Conservation (phyloP, 92 coral and sea anemone species). For the Parazoanthus darwini region DNA sequence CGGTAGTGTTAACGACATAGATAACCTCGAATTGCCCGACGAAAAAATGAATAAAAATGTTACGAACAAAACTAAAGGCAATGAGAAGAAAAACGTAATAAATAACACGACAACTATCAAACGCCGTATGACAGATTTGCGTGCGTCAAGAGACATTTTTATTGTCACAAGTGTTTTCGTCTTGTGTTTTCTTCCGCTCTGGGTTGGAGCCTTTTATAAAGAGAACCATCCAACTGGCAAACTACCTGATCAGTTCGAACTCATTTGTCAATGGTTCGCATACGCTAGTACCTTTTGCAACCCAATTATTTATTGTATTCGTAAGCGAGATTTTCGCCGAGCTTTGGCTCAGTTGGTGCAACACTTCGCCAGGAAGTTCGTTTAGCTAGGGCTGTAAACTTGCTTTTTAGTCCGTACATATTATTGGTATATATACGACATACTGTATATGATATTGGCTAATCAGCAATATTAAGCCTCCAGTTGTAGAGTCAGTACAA, state of each 20-base stretch:
- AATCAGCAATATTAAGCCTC: too few relatives aligned
- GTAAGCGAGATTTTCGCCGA: slow-evolving; percentile 29
- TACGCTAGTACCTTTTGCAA: slow-evolving; percentile 17
- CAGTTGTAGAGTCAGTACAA: too few relatives aligned
- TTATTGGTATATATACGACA: too few relatives aligned
- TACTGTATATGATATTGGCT: too few relatives aligned
- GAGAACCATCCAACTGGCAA: neutral
- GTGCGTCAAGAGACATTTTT: slow-evolving; percentile 24
- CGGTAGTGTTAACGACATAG: neutral
- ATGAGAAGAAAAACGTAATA: neutral
- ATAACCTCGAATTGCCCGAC: neutral
- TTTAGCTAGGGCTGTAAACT: neutral
- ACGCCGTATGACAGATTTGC: slow-evolving; percentile 6
- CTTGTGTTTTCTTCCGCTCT: slow-evolving; percentile 23
- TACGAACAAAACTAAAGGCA: neutral
- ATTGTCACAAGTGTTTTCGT: slow-evolving; percentile 27
- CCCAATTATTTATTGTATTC: slow-evolving; percentile 29
- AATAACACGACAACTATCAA: neutral
- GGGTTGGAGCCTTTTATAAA: neutral
- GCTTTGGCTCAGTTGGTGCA: slow-evolving; percentile 6
- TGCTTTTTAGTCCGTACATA: neutral
- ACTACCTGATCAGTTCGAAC: neutral
- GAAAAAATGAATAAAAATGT: neutral
- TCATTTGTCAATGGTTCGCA: slow-evolving; percentile 20
- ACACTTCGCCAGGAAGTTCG: neutral